Percentiles rank a stretch among this genome's conserved stretches.
Conservation (phyloP, 2,888 invertebrate genomes). For the Hololepta plana region DNA sequence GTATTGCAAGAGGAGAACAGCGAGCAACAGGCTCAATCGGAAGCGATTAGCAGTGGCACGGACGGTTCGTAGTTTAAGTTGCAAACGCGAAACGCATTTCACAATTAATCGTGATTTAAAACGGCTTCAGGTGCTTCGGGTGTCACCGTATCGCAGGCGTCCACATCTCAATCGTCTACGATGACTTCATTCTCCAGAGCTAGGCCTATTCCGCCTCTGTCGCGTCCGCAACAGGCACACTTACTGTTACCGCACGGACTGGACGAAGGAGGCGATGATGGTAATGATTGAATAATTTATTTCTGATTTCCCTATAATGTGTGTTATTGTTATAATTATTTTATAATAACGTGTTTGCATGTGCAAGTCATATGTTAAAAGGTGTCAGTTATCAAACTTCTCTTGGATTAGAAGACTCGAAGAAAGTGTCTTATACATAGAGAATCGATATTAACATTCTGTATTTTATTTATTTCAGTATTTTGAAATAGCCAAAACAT, state of each 20-base stretch:
- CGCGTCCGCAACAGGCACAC: constrained; percentile 30
- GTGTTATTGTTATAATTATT: no score
- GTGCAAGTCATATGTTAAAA: no score
- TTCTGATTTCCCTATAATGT: no score
- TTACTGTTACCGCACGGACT: constrained; percentile 33
- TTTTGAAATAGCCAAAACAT: no score
- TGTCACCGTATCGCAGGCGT: constrained; percentile 21
- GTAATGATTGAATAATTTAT: constrained; percentile 14
- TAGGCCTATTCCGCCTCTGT: constrained; percentile 32
- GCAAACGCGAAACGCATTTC: constrained; percentile 1
- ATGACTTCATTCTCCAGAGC: constrained; percentile 33
- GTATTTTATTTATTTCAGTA: no score
- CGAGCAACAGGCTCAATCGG: constrained; percentile 29
- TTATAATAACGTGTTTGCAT: neutral
- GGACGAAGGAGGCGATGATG: constrained; percentile 50
- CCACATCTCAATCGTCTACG: constrained; percentile 21
- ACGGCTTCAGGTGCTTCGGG: constrained; percentile 14
- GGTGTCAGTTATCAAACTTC: no score
- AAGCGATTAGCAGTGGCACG: constrained; percentile 62
- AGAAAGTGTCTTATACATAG: no score
- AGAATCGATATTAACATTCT: no score
- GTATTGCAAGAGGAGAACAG: constrained; percentile 3
- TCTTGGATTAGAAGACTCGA: no score
- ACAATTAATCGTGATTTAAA: neutral
- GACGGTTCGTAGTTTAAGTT: constrained; percentile 31